Conservation (phyloP, 2,888 invertebrate species). For the Oscheius sp. region DNA sequence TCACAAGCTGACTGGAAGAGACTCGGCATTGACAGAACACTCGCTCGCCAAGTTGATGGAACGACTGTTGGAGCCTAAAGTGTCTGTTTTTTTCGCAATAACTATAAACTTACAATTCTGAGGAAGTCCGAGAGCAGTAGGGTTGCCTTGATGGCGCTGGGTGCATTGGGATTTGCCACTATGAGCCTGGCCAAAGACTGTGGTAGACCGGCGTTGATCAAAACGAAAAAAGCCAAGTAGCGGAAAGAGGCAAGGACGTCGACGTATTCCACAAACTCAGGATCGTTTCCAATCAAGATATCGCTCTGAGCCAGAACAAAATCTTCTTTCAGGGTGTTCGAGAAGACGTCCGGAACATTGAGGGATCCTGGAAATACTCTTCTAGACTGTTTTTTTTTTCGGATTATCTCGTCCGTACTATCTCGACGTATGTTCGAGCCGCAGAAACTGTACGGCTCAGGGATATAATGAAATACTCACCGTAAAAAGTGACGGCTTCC, state of each 20-base stretch:
- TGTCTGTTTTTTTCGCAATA: background rate
- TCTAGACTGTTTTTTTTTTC: too few relatives aligned
- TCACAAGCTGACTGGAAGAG: slow-evolving; percentile 62
- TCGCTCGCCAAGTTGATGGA: slow-evolving; percentile 62
- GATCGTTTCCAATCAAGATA: slow-evolving; percentile 44
- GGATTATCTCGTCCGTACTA: too few relatives aligned
- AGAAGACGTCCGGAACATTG: slow-evolving; percentile 46
- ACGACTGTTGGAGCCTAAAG: slow-evolving; percentile 60
- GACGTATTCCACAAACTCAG: slow-evolving; percentile 45
- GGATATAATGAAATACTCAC: slow-evolving; percentile 14
- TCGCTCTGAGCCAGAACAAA: slow-evolving; percentile 67
- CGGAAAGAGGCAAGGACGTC: slow-evolving; percentile 66
- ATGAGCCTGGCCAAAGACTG: slow-evolving; percentile 66
- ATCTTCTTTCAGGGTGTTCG: slow-evolving; percentile 61
- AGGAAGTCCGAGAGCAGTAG: slow-evolving; percentile 67
- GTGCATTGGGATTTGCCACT: slow-evolving; percentile 62
- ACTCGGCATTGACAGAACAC: slow-evolving; percentile 60
- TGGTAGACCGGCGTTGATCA: slow-evolving; percentile 64
- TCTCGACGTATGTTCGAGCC: too few relatives aligned
- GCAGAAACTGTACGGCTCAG: background rate
- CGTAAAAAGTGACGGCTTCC: slow-evolving; percentile 62
- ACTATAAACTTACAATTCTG: slow-evolving; percentile 43
- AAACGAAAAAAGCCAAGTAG: slow-evolving; percentile 60
- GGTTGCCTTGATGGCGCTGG: slow-evolving; percentile 66
- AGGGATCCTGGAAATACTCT: slow-evolving; percentile 44